Percentiles rank a stretch among this genome's conserved stretches.
These are phyloP conservation scores for Zapornia atra DNA, from an alignment of 2,113 vertebrate species.

Conservation along the genomic window DNA sequence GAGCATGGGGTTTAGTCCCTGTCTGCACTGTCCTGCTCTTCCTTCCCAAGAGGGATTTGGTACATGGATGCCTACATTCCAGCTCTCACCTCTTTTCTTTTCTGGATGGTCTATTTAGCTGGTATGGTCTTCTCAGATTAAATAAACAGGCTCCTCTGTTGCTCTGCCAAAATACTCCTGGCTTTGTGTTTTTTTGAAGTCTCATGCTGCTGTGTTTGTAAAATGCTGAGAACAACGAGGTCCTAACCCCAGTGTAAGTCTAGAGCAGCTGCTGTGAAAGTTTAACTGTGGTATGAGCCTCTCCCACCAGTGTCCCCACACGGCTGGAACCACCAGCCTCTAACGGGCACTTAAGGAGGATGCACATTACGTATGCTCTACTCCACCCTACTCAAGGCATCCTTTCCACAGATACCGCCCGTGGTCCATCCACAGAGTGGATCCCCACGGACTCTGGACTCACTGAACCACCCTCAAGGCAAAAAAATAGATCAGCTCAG, in stretches of 20 bases:
- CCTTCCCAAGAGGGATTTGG: not conserved
- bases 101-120: not conserved
- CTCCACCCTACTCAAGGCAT: not conserved
- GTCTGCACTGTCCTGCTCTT: not conserved
- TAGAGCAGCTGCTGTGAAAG: not conserved
- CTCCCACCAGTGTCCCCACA: not conserved
- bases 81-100: not conserved
- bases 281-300: not conserved
- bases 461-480: not conserved
- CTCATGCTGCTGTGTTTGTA: not conserved
- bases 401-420: rapidly evolving
- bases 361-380: rapidly evolving
- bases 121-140: not conserved
- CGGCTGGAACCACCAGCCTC: not conserved
- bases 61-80: not conserved
- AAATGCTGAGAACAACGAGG: not conserved
- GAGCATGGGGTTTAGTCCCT: not conserved
- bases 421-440: not conserved
- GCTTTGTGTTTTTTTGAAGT: not conserved
- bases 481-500: rapidly evolving
- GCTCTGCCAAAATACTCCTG: not conserved
- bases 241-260: not conserved
- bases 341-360: rapidly evolving
- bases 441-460: not conserved
- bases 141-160: constrained; percentile 12